Percentiles rank a stretch among this genome's conserved stretches.
Conservation (phyloP, 2,797 vertebrate species). For the Neosilurus hyrtlii region DNA sequence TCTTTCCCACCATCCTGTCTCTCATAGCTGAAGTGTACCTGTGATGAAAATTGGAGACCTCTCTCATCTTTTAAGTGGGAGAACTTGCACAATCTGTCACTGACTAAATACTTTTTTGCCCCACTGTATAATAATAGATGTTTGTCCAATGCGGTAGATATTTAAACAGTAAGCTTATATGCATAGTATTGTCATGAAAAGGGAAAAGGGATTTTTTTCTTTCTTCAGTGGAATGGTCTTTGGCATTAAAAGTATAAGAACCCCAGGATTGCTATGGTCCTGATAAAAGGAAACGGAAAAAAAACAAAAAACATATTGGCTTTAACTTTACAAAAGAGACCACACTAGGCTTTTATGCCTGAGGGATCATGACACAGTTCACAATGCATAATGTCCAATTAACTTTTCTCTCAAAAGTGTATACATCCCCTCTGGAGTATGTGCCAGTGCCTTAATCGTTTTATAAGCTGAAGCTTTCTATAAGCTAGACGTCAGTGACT, state of each 20-base stretch:
- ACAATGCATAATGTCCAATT: conserved; percentile 11
- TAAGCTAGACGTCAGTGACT: conserved; percentile 33
- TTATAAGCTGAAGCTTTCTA: conserved; percentile 21
- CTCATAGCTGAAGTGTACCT: too few species aligned
- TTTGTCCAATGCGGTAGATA: neutral
- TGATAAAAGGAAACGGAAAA: neutral
- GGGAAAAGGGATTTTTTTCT: neutral
- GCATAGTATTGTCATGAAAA: neutral
- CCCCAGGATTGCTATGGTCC: neutral
- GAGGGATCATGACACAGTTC: neutral
- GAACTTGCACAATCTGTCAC: too few species aligned
- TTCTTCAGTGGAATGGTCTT: neutral
- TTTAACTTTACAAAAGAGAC: neutral
- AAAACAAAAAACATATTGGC: neutral
- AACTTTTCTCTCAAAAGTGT: conserved; percentile 4
- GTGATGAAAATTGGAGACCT: too few species aligned
- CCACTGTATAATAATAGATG: neutral
- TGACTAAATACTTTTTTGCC: too few species aligned
- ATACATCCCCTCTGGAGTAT: neutral
- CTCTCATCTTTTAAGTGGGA: too few species aligned
- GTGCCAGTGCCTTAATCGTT: conserved; percentile 6
- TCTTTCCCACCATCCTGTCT: too few species aligned
- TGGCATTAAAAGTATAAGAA: neutral
- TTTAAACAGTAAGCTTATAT: neutral
- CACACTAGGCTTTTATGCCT: neutral